Evolutionary conservation across 2,888 invertebrate species (phyloP).

Genomic region (Thymelicus sylvestris): DNA sequence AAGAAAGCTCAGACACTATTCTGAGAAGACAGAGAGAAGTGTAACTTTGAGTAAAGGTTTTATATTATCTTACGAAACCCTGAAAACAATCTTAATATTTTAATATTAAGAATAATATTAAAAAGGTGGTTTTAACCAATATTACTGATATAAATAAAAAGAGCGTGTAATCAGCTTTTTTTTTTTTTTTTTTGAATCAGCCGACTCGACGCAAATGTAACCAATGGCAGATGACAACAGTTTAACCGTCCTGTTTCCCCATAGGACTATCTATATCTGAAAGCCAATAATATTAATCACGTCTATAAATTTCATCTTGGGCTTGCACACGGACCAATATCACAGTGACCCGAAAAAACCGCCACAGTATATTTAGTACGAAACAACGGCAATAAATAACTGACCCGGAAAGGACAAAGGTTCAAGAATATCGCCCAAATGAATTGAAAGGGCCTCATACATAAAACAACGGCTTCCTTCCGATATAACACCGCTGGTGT

Average conservation of each 20-base stretch:
- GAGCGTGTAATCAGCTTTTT: neutral
- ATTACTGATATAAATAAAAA: neutral
- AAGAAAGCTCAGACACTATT: too few relatives aligned
- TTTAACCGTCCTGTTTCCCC: constrained; percentile 2
- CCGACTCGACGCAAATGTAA: neutral
- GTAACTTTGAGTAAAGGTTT: too few relatives aligned
- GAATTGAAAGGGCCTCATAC: constrained; percentile 82
- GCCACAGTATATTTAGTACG: constrained; percentile 68
- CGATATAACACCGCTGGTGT: constrained; percentile 61
- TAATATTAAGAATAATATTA: too few relatives aligned
- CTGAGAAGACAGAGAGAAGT: too few relatives aligned
- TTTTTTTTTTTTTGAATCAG: too few relatives aligned
- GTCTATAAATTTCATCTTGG: constrained; percentile 25
- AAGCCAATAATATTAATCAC: constrained; percentile 30
- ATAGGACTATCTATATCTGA: constrained; percentile 1
- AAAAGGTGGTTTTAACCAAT: too few relatives aligned
- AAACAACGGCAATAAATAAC: constrained; percentile 80
- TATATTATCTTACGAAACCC: too few relatives aligned
- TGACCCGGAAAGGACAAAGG: constrained; percentile 82
- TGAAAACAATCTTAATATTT: too few relatives aligned
- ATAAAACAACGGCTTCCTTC: constrained; percentile 72
- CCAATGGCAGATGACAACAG: neutral
- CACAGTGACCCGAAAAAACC: constrained; percentile 53
- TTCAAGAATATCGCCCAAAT: constrained; percentile 76
- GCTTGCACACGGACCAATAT: constrained; percentile 33